Evolutionary conservation across 2,888 invertebrate genomes (phyloP), one percentile per base, ranked within the genome.

Genomic region (Antheraea assamensis): DNA sequence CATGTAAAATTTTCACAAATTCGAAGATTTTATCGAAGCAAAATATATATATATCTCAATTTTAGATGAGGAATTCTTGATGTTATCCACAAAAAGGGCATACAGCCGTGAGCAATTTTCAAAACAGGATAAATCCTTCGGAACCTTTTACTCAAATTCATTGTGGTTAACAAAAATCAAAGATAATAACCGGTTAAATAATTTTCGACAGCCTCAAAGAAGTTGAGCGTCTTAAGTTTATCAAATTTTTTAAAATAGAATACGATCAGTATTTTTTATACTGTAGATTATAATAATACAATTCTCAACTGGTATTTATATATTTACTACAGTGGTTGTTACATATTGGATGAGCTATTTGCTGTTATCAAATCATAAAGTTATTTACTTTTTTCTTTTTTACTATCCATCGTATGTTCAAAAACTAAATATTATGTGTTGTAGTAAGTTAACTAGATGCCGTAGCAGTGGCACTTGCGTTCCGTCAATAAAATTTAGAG

Each of bases 81-180:
- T 83, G 82, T 85, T 82, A 77, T 74, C 76, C 76, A 71, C 77
- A 79, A 85, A 86, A 85, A 85, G 82, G 85, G 82, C 83, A 79
- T 80, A 78, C 78, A 81, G 84, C 87, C 87, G 82, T 81, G 81
- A 88, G 88, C 87, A 83, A 83, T 89, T 85, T 85, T 81, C 77
- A 83, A 81, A 82, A 87, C 85, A 87, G 83, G 80, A 84, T 80
- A 77, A 85, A 83, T 83, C 84, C 86, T 85, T 85, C 81, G 86
- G 82, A 58, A 81, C 82, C 81, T 80, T 78, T 77, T 78, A 73
- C 77, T 77, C 81, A 75, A 76, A 71, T 82, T 80, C 83, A 85
- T 85, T 82, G 81, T 82, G 81, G 85, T 87, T 81, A 82, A 82
- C 82, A 80, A 85, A 85, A 85, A 84, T 58, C 58, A 58, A 58